A percentile compares a stretch with the other conserved stretches of the same genome.
phyloP scores from a whole-genome alignment of 2,888 invertebrate species.

The Prenolepis imparis region DNA sequence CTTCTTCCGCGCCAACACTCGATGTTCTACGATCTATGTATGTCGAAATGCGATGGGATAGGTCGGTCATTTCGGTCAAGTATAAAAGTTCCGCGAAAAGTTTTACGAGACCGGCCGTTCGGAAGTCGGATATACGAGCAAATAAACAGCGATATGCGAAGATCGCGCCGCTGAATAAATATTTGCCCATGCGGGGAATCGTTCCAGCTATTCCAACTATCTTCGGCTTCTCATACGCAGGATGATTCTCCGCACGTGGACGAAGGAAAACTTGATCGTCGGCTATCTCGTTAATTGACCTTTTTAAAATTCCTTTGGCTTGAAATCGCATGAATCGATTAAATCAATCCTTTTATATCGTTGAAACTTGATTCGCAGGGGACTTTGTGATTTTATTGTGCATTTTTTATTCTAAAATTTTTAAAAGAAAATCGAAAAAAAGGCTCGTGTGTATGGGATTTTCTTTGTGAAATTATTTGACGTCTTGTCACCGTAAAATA shows the following conservation, averaged over 20 bases:
- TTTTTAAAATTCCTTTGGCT: background rate
- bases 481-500: too few relatives aligned
- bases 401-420: slow-evolving; percentile 1
- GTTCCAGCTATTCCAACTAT: slow-evolving; percentile 79
- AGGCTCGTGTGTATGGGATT: too few relatives aligned
- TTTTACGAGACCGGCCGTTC: slow-evolving; percentile 66
- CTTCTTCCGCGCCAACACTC: background rate
- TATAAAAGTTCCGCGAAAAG: slow-evolving; percentile 53
- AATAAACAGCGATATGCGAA: slow-evolving; percentile 77
- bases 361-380: background rate
- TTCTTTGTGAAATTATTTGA: too few relatives aligned
- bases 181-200: slow-evolving; percentile 78
- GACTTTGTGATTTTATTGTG: background rate
- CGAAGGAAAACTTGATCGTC: background rate
- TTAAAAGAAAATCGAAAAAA: background rate
- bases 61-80: slow-evolving; percentile 25
- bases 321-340: background rate
- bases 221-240: slow-evolving; percentile 66
- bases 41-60: background rate
- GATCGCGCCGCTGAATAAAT: slow-evolving; percentile 81
- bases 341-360: background rate
- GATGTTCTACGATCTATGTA: background rate
- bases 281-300: slow-evolving; percentile 2
- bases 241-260: background rate
- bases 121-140: slow-evolving; percentile 78